These are phyloP conservation scores for Cantharis nigra DNA, from an alignment of 2,888 invertebrate genomes.

Conservation along the genomic window DNA sequence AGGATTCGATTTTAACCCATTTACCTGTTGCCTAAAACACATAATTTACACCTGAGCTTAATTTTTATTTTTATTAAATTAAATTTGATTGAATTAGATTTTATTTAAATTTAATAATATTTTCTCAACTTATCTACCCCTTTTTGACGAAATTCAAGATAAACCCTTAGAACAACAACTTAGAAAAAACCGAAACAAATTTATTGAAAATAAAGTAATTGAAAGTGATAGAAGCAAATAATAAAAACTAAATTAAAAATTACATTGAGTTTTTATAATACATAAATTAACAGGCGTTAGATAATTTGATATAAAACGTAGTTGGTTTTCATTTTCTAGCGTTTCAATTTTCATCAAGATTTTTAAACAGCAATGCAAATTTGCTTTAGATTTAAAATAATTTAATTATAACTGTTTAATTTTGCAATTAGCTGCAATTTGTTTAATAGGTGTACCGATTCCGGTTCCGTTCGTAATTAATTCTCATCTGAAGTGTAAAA, in stretches of 20 bases:
- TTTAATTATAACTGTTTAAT: conserved; percentile 30
- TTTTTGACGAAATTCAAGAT: too few relatives aligned
- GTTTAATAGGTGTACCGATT: conserved; percentile 37
- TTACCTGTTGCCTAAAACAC: too few relatives aligned
- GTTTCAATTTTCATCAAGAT: conserved; percentile 42
- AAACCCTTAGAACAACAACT: too few relatives aligned
- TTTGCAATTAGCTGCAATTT: conserved; percentile 37
- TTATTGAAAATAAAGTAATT: too few relatives aligned
- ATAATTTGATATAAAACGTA: conserved; percentile 48
- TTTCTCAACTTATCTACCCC: too few relatives aligned
- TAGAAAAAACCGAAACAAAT: too few relatives aligned
- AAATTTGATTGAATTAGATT: too few relatives aligned
- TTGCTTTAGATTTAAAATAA: conserved; percentile 23
- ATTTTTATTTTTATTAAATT: too few relatives aligned
- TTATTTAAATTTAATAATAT: too few relatives aligned
- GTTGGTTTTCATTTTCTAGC: conserved; percentile 42
- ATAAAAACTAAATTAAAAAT: conserved; percentile 47
- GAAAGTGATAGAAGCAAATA: too few relatives aligned
- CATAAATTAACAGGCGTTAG: conserved; percentile 49
- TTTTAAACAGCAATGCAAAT: conserved; percentile 39
- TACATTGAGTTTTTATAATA: conserved; percentile 46
- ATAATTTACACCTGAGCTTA: too few relatives aligned
- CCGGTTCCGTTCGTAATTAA: conserved; percentile 32
- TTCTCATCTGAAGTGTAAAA: conserved; percentile 36
- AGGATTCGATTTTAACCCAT: too few relatives aligned